A percentile compares a stretch with the other conserved stretches of the same genome.
These are phyloP conservation scores for Pollicipes pollicipes DNA, from an alignment of 1,140 invertebrate species.

Conservation along the genomic window DNA sequence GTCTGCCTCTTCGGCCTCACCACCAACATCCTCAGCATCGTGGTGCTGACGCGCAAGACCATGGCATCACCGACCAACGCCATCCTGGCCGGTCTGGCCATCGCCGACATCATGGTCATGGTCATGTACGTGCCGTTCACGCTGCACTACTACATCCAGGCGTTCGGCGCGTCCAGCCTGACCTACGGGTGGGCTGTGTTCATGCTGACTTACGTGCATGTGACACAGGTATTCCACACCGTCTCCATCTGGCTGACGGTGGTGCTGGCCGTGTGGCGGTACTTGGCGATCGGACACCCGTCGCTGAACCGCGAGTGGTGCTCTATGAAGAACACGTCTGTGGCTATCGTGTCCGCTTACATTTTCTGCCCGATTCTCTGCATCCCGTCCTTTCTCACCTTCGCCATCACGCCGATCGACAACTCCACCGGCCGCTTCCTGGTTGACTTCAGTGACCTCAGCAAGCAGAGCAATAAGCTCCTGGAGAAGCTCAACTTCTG, in stretches of 20 bases:
- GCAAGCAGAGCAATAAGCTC: conserved; percentile 23
- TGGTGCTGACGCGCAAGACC: conserved; percentile 72
- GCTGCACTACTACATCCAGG: conserved; percentile 53
- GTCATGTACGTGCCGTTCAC: conserved; percentile 79
- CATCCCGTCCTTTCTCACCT: conserved; percentile 60
- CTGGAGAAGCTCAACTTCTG: conserved; percentile 34
- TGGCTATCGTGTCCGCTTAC: conserved; percentile 58
- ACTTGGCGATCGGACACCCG: conserved; percentile 34
- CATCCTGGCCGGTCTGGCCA: conserved; percentile 70
- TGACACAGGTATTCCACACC: conserved; percentile 62
- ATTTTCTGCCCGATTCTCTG: conserved; percentile 64
- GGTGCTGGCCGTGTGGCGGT: conserved; percentile 78
- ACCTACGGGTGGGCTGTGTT: conserved; percentile 63
- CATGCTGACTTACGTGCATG: conserved; percentile 64
- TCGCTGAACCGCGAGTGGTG: conserved; percentile 16
- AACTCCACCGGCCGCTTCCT: conserved; percentile 20
- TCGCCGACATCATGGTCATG: conserved; percentile 83
- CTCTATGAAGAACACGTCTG: conserved; percentile 24
- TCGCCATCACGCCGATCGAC: conserved; percentile 33
- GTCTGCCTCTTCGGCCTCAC: conserved; percentile 83
- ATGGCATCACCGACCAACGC: conserved; percentile 83
- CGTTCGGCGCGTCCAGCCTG: conserved; percentile 31
- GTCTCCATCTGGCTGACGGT: conserved; percentile 84
- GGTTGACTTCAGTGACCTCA: conserved; percentile 27
- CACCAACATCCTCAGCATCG: conserved; percentile 82